phyloP scores from a whole-genome alignment of 2,888 invertebrate species.

The Cyaniris semiargus region DNA sequence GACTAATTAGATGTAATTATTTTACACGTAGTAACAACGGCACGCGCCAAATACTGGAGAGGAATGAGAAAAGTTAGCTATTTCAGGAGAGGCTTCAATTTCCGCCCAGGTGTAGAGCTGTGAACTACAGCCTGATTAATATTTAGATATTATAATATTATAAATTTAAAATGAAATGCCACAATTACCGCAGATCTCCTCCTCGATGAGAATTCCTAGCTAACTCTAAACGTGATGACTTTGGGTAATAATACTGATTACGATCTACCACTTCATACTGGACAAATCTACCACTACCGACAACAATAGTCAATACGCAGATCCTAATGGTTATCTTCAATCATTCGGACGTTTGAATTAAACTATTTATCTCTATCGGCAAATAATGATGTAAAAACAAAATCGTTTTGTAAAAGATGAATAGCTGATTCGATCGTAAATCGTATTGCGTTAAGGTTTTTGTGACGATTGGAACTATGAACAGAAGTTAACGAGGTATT shows the following conservation, averaged over 20 bases:
- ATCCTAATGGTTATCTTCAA: not conserved
- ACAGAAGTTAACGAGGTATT: not conserved
- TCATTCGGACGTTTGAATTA: slow-evolving; percentile 26
- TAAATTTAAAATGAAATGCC: not conserved
- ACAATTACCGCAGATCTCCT: not conserved
- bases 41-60: not conserved
- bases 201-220: not conserved
- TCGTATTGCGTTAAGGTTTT: not conserved
- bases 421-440: not conserved
- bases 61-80: not conserved
- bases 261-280: not conserved
- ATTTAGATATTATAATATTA: no score
- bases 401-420: slow-evolving; percentile 6
- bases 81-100: not conserved
- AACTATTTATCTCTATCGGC: slow-evolving; percentile 10
- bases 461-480: not conserved
- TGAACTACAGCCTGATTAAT: not conserved
- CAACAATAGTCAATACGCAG: not conserved
- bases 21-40: not conserved
- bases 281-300: not conserved
- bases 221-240: not conserved
- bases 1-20: slow-evolving; percentile 3
- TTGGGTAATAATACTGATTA: no score
- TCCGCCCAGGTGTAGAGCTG: not conserved
- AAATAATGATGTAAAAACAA: slow-evolving; percentile 3